phyloP scores from a whole-genome alignment of 2,113 vertebrate genomes.

The Picathartes gymnocephalus region DNA sequence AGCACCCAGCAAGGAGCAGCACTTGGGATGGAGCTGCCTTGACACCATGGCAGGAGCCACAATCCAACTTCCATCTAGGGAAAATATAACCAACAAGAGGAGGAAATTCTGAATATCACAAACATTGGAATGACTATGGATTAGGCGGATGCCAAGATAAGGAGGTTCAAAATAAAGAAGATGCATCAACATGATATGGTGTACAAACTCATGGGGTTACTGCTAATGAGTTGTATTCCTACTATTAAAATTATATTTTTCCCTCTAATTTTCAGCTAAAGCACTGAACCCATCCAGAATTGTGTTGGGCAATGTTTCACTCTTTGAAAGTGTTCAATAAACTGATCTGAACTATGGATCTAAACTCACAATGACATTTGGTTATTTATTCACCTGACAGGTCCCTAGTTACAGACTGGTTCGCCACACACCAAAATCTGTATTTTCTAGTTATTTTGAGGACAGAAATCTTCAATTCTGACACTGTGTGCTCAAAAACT shows the following conservation, averaged over 20 bases:
- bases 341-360: background rate
- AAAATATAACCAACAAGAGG: background rate
- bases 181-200: fast-evolving
- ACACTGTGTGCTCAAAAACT: background rate
- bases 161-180: background rate
- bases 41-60: background rate
- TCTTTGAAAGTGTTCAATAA: background rate
- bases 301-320: background rate
- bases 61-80: background rate
- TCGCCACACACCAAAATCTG: background rate
- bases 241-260: background rate
- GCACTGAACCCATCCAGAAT: background rate
- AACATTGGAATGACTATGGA: fast-evolving
- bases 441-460: background rate
- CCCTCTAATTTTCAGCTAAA: background rate
- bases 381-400: background rate
- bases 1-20: background rate
- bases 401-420: background rate
- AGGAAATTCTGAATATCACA: background rate
- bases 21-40: background rate
- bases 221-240: fast-evolving
- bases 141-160: background rate
- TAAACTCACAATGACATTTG: background rate
- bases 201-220: too few relatives aligned
- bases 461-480: background rate